Evolutionary conservation across 1,140 invertebrate genomes (phyloP).

Genomic region (Popillia japonica): DNA sequence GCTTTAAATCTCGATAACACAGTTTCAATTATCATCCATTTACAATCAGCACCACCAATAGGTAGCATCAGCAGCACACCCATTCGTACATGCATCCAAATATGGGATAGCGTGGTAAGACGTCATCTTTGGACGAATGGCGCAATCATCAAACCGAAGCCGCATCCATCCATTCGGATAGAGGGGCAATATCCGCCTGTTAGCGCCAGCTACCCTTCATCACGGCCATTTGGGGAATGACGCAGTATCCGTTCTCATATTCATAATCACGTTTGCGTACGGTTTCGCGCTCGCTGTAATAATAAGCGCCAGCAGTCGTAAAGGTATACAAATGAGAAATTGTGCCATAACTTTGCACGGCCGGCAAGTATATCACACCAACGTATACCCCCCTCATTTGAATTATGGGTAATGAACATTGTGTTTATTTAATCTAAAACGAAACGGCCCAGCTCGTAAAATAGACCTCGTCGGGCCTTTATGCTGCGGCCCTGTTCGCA

Average conservation of each 20-base stretch:
- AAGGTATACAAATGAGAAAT: conserved; percentile 58
- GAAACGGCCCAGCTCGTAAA: conserved; percentile 35
- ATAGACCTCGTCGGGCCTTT: conserved; percentile 21
- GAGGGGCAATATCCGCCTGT: neutral
- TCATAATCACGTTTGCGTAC: conserved; percentile 57
- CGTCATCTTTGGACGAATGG: conserved; percentile 21
- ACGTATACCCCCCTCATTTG: conserved; percentile 44
- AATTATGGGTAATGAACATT: conserved; percentile 52
- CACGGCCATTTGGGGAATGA: conserved; percentile 37
- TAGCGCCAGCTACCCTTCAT: neutral
- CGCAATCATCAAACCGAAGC: conserved; percentile 16
- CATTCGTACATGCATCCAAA: neutral
- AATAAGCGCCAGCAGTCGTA: conserved; percentile 58
- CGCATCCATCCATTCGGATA: conserved; percentile 8
- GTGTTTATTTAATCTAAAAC: conserved; percentile 46
- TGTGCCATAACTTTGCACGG: conserved; percentile 53
- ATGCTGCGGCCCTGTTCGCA: neutral
- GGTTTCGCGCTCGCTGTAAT: conserved; percentile 47
- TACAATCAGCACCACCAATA: too few relatives aligned
- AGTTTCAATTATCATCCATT: too few relatives aligned
- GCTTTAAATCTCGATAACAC: too few relatives aligned
- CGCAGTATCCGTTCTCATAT: conserved; percentile 52
- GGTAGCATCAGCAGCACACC: too few relatives aligned
- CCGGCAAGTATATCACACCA: conserved; percentile 55
- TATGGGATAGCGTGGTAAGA: neutral